phyloP scores from a whole-genome alignment of 2,888 invertebrate species.

The Campaea margaritaria region DNA sequence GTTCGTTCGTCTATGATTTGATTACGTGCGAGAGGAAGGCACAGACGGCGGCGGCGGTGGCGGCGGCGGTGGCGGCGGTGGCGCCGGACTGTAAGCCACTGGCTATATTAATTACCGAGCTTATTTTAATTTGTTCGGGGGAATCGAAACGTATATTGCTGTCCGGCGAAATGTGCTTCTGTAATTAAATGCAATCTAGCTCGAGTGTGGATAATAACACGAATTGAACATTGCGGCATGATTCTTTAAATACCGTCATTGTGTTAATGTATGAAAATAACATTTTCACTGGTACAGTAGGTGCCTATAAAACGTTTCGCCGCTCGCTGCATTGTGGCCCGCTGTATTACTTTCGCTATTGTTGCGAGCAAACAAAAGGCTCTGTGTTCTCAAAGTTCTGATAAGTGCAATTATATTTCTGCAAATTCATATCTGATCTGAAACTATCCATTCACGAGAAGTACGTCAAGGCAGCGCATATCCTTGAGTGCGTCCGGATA shows the following conservation, averaged over 20 bases:
- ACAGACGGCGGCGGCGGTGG: conserved; percentile 1
- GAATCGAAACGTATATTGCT: background rate
- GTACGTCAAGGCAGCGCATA: conserved; percentile 11
- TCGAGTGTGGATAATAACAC: conserved; percentile 1
- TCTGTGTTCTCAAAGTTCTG: conserved; percentile 59
- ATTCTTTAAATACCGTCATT: conserved; percentile 42
- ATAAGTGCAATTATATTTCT: conserved; percentile 62
- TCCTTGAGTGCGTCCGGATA: conserved; percentile 15
- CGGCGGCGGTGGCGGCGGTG: too few species aligned
- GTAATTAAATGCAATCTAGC: background rate
- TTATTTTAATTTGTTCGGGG: conserved; percentile 33
- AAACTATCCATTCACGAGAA: conserved; percentile 34
- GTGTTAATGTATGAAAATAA: conserved; percentile 53
- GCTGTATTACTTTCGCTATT: conserved; percentile 54
- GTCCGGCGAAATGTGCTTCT: too few species aligned
- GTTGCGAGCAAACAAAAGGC: conserved; percentile 62
- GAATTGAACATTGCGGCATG: conserved; percentile 17
- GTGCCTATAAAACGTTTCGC: conserved; percentile 40
- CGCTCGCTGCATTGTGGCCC: conserved; percentile 51
- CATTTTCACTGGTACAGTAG: conserved; percentile 55
- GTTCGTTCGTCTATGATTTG: conserved; percentile 35
- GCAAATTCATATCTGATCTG: conserved; percentile 56
- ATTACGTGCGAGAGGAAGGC: conserved; percentile 14
- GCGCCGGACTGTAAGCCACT: too few species aligned
- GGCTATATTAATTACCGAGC: conserved; percentile 29